Evolutionary conservation across 2,888 invertebrate genomes (phyloP).

Genomic region (Agapostemon virescens): DNA sequence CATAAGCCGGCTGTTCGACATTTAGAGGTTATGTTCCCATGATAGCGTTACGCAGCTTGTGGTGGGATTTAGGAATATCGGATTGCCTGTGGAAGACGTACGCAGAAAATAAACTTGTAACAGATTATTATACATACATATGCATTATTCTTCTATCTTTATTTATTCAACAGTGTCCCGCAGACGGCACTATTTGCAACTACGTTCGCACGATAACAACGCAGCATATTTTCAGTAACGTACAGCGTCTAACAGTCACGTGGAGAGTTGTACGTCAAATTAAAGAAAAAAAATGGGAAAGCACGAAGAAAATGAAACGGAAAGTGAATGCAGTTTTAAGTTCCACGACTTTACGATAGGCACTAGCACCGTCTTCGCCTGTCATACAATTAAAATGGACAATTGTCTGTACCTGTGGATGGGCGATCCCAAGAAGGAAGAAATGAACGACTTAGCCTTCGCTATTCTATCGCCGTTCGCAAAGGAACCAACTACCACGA

Average conservation of each 20-base stretch:
- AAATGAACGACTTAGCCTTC: slow-evolving; percentile 76
- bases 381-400: slow-evolving; percentile 77
- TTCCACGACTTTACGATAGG: slow-evolving; percentile 72
- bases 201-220: too few species aligned
- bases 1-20: background rate
- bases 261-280: background rate
- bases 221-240: background rate
- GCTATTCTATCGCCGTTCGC: slow-evolving; percentile 74
- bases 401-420: slow-evolving; percentile 79
- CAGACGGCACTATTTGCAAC: too few species aligned
- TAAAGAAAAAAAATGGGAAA: slow-evolving; percentile 35
- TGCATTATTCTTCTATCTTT: too few species aligned
- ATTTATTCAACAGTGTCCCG: too few species aligned
- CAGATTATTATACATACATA: too few species aligned
- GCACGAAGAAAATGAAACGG: background rate
- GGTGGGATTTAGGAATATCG: too few species aligned
- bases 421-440: slow-evolving; percentile 70
- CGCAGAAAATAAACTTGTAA: too few species aligned
- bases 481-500: slow-evolving; percentile 73
- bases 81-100: too few species aligned
- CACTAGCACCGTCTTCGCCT: slow-evolving; percentile 71
- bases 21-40: slow-evolving; percentile 21
- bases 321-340: slow-evolving; percentile 64
- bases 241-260: background rate
- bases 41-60: too few species aligned